Conservation (phyloP, 2,113 vertebrate genomes). For the Heptranchias perlo region DNA sequence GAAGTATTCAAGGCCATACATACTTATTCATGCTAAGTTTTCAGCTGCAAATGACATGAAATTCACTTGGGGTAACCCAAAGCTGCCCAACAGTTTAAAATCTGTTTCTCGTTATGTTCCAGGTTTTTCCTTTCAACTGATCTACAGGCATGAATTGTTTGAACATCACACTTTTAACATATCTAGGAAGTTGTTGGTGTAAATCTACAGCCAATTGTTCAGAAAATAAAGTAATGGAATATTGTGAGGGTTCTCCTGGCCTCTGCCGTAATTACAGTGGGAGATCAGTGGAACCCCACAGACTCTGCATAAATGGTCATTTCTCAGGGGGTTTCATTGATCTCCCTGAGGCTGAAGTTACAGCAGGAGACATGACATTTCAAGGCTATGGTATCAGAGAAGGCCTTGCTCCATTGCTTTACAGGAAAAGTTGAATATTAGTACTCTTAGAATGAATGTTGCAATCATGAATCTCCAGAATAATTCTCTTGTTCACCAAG, state of each 20-base stretch:
- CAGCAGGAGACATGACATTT: neutral
- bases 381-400: neutral
- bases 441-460: neutral
- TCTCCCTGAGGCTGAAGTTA: neutral
- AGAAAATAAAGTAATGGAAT: neutral
- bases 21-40: constrained; percentile 9
- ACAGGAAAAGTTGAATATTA: neutral
- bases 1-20: neutral
- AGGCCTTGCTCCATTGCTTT: neutral
- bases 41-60: neutral
- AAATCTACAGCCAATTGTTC: neutral
- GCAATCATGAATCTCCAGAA: neutral
- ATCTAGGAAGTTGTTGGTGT: neutral
- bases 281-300: neutral
- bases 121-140: neutral
- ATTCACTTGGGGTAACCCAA: neutral
- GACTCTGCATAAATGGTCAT: neutral
- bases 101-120: neutral
- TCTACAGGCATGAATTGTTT: neutral
- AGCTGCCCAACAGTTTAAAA: neutral
- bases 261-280: neutral
- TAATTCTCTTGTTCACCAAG: neutral
- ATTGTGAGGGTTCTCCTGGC: neutral
- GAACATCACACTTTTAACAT: neutral
- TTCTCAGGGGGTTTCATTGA: neutral